Percentiles rank a stretch among this genome's conserved stretches.
Evolutionary conservation across 2,888 invertebrate genomes (phyloP).

Genomic region (Tachina lurida): DNA sequence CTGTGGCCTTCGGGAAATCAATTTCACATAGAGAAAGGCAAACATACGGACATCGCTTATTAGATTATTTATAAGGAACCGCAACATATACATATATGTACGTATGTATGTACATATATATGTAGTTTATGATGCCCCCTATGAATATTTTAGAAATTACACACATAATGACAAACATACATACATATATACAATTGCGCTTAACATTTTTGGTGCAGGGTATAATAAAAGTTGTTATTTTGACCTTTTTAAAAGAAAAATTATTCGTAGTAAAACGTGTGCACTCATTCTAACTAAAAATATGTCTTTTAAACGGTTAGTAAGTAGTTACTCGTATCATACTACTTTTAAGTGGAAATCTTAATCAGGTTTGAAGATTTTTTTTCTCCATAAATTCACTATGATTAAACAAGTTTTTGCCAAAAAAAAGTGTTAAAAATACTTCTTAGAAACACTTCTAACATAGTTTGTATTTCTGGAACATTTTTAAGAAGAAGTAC

Average conservation of each 20-base stretch:
- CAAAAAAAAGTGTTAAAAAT: not conserved
- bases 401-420: conserved; percentile 14
- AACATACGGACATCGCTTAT: too few relatives aligned
- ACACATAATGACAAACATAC: too few relatives aligned
- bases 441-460: conserved; percentile 17
- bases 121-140: too few relatives aligned
- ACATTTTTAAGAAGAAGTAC: not conserved
- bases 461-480: not conserved
- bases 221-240: conserved; percentile 23
- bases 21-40: too few relatives aligned
- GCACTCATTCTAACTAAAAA: not conserved
- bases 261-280: conserved; percentile 27
- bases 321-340: conserved; percentile 1
- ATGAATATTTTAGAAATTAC: too few relatives aligned
- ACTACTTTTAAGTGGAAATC: conserved; percentile 19
- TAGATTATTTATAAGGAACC: too few relatives aligned
- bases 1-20: too few relatives aligned
- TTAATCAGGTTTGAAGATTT: conserved; percentile 20
- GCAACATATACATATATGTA: too few relatives aligned
- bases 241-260: conserved; percentile 25
- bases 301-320: too few relatives aligned
- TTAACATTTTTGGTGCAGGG: too few relatives aligned
- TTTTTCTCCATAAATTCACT: conserved; percentile 7
- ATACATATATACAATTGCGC: too few relatives aligned
- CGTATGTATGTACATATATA: too few relatives aligned